Evolutionary conservation across 2,113 vertebrate genomes (phyloP), one percentile per base, ranked within the genome.

Genomic region (Bungarus multicinctus): DNA sequence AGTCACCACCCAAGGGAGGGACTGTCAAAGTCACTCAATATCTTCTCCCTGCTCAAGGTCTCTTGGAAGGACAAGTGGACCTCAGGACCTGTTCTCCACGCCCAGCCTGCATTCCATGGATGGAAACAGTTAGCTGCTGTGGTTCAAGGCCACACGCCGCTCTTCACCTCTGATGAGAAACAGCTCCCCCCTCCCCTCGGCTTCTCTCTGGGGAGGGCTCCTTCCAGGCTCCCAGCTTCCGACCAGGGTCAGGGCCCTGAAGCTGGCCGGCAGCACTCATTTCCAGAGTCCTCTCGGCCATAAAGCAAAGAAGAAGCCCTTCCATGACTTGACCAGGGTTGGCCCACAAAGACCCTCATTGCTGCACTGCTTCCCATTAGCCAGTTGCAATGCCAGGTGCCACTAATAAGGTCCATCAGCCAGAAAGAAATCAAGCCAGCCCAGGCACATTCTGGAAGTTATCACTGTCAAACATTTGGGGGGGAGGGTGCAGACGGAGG

Each of bases 261-360:
- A 98, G 97, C 98, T 97, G 93, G 94, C 97, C 96, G 60, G 96
- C 97, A 98, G 97, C 97, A 94, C 98, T 99, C 98, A 99, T 99
- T 99, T 99, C 98, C 98, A 98, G 97, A 95, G 98, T 98, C 96
- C 98, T 97, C 97, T 97, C 95, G 97, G 98, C 98, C 98, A 98
- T 98, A 98, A 98, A 98, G 98, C 98, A 98, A 98, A 99, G 98
- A 97, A 98, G 98, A 96, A 97, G 64, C 60, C 27, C 97, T 98
- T 98, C 98, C 98, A 98, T 94, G 96, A 96, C 96, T 87, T 92
- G 97, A 27, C 96, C n/a, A 96, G 96, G 96, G 94, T 91, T 93
- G 95, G 95, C 97, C 96, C 96, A 97, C 97, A 96, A 96, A 95
- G 94, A 94, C 95, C 95, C 93, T 96, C 96, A 88, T 47, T 10